These are phyloP conservation scores for Altica lythri DNA, from an alignment of 2,888 invertebrate species.

Conservation along the genomic window DNA sequence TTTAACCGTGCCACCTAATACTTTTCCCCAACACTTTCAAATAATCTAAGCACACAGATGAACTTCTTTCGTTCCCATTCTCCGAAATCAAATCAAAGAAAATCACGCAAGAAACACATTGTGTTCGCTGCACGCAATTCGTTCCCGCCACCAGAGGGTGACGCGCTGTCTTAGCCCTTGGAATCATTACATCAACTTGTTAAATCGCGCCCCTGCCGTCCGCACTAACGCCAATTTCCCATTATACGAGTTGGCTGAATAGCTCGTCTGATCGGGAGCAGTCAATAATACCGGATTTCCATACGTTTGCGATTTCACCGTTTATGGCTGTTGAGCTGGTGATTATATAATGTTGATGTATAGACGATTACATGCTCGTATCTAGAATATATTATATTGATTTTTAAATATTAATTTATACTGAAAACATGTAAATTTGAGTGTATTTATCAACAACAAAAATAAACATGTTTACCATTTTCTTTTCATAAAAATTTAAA, in stretches of 20 bases:
- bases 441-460: no score
- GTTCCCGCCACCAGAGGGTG: slow-evolving; percentile 28
- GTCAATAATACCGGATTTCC: slow-evolving; percentile 12
- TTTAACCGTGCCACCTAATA: no score
- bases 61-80: slow-evolving; percentile 41
- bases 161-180: slow-evolving; percentile 30
- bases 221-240: slow-evolving; percentile 13
- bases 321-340: background rate
- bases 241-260: slow-evolving; percentile 17
- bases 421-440: no score
- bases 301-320: slow-evolving; percentile 1
- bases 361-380: no score
- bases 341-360: slow-evolving; percentile 1
- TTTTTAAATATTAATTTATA: no score
- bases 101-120: slow-evolving; percentile 40
- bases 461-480: no score
- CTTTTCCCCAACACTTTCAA: slow-evolving; percentile 15
- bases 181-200: slow-evolving; percentile 19
- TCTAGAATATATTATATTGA: no score
- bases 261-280: slow-evolving; percentile 11
- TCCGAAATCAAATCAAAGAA: slow-evolving; percentile 36
- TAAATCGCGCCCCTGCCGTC: slow-evolving; percentile 16
- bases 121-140: slow-evolving; percentile 32
- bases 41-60: slow-evolving; percentile 41
- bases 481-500: no score